These are phyloP conservation scores for Xiphorhynchus erythropygius DNA, from an alignment of 2,797 vertebrate genomes.

Conservation along the genomic window DNA sequence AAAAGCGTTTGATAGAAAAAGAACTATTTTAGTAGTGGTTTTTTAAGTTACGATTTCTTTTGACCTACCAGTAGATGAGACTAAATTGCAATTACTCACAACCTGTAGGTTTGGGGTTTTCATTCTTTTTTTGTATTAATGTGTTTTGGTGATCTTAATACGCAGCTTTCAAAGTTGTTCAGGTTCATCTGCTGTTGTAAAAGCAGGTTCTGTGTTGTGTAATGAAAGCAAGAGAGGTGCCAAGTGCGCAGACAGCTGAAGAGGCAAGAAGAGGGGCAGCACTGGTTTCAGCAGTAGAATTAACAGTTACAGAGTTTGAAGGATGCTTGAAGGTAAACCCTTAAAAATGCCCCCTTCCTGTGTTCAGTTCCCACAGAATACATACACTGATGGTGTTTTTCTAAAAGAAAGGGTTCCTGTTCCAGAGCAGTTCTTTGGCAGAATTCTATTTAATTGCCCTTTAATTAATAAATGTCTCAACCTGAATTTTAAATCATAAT, in stretches of 20 bases:
- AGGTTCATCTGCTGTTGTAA: not conserved
- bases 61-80: not conserved
- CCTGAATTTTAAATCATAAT: not conserved
- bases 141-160: not conserved
- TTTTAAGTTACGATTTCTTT: not conserved
- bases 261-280: not conserved
- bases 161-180: not conserved
- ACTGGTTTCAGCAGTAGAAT: not conserved
- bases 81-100: not conserved
- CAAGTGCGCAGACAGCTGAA: not conserved
- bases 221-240: not conserved
- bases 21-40: not conserved
- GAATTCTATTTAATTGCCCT: not conserved
- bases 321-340: not conserved
- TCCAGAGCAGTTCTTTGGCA: not conserved
- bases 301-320: not conserved
- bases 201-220: not conserved
- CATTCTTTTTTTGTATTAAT: too few species aligned
- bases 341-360: not conserved
- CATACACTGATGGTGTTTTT: rapidly evolving
- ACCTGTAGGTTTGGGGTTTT: not conserved
- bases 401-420: not conserved
- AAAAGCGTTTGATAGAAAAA: not conserved
- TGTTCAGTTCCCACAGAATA: not conserved
- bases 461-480: not conserved